A percentile compares a stretch with the other conserved stretches of the same genome.
Conservation (phyloP, 2,113 vertebrate genomes). For the Sphaerodactylus townsendi region DNA sequence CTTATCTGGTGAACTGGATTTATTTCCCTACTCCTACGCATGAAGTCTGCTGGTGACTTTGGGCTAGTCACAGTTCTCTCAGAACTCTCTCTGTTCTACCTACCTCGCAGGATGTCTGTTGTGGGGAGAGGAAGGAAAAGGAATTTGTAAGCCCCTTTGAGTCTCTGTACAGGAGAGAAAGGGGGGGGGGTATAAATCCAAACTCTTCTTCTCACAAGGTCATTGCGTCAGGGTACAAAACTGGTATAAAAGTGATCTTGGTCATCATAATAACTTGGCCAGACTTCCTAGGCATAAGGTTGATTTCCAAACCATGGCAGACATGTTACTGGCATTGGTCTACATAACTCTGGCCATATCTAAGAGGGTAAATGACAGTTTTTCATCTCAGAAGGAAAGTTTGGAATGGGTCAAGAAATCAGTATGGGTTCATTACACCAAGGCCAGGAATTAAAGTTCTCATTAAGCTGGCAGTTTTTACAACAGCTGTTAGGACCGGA, state of each 20-base stretch:
- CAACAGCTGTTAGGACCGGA: neutral
- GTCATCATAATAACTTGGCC: neutral
- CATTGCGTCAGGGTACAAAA: no score
- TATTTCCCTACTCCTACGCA: no score
- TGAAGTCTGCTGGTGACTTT: no score
- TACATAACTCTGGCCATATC: neutral
- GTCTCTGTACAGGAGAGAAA: no score
- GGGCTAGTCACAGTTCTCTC: no score
- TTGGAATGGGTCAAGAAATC: neutral
- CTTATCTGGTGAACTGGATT: no score
- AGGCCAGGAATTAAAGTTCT: neutral
- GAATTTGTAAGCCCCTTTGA: no score
- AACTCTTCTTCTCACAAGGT: neutral
- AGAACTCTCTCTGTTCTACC: no score
- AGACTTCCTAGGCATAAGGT: neutral
- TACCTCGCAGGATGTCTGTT: no score
- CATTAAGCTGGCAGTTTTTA: neutral
- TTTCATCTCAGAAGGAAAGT: neutral
- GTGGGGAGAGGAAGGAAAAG: no score
- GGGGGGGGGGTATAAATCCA: no score
- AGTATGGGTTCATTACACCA: neutral
- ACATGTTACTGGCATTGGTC: neutral
- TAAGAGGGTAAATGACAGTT: neutral
- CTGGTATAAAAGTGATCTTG: neutral
- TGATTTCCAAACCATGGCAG: neutral